Conservation (phyloP, 2,888 invertebrate genomes). For the Lochmaea crataegi region DNA sequence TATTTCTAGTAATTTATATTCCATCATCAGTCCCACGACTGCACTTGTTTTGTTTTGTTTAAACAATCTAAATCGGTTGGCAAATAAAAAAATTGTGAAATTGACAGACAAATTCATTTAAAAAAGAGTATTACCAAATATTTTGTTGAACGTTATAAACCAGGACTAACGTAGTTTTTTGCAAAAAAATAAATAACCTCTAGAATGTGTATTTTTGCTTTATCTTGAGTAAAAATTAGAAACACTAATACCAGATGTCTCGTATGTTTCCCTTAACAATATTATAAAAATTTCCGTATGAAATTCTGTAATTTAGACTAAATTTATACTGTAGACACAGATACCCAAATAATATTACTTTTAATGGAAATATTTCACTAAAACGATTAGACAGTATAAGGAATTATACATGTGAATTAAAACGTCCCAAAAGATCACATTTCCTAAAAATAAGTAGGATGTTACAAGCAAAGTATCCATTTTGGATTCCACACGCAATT, state of each 20-base stretch:
- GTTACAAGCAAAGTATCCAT: no score
- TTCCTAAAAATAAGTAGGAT: no score
- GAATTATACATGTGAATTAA: no score
- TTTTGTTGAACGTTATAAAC: background rate
- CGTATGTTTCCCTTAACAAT: background rate
- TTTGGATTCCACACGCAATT: no score
- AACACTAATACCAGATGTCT: background rate
- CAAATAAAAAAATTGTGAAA: background rate
- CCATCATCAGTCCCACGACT: no score
- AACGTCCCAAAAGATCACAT: no score
- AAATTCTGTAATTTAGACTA: background rate
- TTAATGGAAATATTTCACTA: background rate
- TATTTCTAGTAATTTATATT: no score
- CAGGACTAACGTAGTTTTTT: background rate
- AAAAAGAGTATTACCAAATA: background rate
- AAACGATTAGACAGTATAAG: no score
- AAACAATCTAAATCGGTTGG: no score
- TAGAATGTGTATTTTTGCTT: background rate
- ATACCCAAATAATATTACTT: background rate
- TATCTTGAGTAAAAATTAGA: background rate
- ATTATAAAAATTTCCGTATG: background rate
- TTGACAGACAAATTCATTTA: background rate
- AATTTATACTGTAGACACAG: background rate
- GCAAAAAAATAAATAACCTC: background rate
- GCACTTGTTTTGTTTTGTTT: no score